phyloP scores from a whole-genome alignment of 2,113 vertebrate species.

The Cyanistes caeruleus region DNA sequence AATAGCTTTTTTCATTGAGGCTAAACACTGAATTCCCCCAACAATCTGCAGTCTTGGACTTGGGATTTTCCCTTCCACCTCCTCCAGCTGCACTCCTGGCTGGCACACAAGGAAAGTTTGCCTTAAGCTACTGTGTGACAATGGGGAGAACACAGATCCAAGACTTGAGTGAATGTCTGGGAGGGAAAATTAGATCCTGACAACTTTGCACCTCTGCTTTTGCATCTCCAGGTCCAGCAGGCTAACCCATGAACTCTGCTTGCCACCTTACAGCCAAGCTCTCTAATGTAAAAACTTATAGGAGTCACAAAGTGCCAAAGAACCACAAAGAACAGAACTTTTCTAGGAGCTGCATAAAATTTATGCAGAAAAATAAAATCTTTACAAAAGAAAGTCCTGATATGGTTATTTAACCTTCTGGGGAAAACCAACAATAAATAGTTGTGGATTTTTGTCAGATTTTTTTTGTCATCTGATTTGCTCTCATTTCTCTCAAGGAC shows the following conservation, averaged over 20 bases:
- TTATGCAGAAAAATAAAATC: not conserved
- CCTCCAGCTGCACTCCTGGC: not conserved
- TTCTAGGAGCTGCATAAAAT: not conserved
- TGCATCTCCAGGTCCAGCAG: not conserved
- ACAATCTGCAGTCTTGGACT: not conserved
- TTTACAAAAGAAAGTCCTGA: not conserved
- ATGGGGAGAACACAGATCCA: not conserved
- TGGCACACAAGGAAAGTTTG: not conserved
- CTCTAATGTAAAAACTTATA: not conserved
- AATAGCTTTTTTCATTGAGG: not conserved
- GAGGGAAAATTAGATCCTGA: not conserved
- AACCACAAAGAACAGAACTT: not conserved
- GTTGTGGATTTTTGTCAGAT: not conserved
- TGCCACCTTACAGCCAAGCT: not conserved
- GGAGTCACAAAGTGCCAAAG: not conserved
- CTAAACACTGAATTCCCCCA: not conserved
- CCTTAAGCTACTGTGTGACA: not conserved
- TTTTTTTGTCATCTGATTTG: not conserved
- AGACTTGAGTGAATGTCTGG: not conserved
- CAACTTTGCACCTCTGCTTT: not conserved
- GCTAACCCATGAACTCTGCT: no score
- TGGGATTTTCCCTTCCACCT: not conserved
- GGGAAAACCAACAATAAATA: not conserved
- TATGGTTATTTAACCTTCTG: not conserved
- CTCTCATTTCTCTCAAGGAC: not conserved